Percentiles rank a stretch among this genome's conserved stretches.
phyloP scores from a whole-genome alignment of 2,113 vertebrate species.

The Enhydra lutris region DNA sequence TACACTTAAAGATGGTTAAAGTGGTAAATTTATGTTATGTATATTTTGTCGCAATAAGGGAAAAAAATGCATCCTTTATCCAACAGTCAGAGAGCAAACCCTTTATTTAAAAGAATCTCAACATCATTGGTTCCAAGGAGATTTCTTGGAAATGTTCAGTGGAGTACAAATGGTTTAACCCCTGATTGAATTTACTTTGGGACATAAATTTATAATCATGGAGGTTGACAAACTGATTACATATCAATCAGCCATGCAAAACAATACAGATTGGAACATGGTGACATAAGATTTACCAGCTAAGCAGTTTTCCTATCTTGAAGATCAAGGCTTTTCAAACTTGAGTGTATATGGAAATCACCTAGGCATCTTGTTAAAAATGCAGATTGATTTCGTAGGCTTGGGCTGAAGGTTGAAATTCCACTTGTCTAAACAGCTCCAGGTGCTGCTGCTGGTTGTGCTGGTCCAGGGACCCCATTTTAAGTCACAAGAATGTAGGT shows the following conservation, averaged over 20 bases:
- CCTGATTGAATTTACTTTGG: slow-evolving; percentile 27
- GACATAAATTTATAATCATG: slow-evolving; percentile 1
- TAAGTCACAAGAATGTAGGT: neutral
- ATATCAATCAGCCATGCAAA: neutral
- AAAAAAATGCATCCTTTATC: neutral
- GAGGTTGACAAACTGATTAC: slow-evolving; percentile 17
- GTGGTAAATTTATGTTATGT: neutral
- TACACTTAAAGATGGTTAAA: neutral
- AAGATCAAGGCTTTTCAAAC: slow-evolving; percentile 27
- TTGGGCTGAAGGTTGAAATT: neutral
- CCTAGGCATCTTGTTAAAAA: neutral
- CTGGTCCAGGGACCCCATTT: neutral
- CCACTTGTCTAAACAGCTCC: neutral
- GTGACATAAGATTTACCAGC: neutral
- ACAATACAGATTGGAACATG: neutral
- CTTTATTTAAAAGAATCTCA: neutral
- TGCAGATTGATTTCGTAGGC: neutral
- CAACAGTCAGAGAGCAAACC: neutral
- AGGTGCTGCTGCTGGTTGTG: neutral
- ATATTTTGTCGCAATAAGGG: neutral
- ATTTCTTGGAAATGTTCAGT: slow-evolving; percentile 26
- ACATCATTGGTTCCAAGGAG: neutral
- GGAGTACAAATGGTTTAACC: neutral
- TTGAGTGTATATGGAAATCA: neutral
- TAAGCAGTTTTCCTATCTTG: neutral